A percentile compares a stretch with the other conserved stretches of the same genome.
phyloP scores from a whole-genome alignment of 2,797 vertebrate species.

The Falco biarmicus region DNA sequence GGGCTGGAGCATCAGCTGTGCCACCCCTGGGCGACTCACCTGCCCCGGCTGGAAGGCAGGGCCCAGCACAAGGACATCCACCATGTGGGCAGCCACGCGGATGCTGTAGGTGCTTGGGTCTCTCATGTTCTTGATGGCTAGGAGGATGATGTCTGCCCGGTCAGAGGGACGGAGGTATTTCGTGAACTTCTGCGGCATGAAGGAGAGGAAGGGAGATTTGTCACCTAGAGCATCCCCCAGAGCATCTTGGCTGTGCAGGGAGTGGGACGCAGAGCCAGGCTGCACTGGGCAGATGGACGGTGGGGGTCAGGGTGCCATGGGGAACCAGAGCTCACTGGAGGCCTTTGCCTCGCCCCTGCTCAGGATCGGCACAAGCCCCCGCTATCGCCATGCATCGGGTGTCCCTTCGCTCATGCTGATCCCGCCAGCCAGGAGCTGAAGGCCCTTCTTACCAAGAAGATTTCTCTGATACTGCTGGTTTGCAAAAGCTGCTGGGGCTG shows the following conservation, averaged over 20 bases:
- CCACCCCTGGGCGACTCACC: too few species aligned
- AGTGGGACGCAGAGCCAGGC: not conserved
- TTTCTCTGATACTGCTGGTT: rapidly evolving
- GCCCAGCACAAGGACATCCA: rapidly evolving
- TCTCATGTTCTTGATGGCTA: not conserved
- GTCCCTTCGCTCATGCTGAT: not conserved
- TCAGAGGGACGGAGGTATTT: not conserved
- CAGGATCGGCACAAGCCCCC: rapidly evolving
- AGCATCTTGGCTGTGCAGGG: not conserved
- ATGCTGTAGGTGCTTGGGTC: rapidly evolving
- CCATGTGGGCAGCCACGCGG: not conserved
- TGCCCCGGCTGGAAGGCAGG: too few species aligned
- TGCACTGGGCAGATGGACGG: rapidly evolving
- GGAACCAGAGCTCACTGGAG: not conserved
- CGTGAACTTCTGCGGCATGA: not conserved
- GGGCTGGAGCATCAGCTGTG: too few species aligned
- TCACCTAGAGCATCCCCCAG: not conserved
- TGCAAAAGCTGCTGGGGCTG: rapidly evolving
- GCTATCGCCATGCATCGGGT: rapidly evolving
- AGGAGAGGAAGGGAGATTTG: not conserved
- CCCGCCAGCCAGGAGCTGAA: not conserved
- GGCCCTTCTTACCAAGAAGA: not conserved
- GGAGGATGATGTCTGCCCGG: not conserved
- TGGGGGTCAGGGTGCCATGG: rapidly evolving
- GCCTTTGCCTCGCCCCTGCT: not conserved